These are phyloP conservation scores for Meloidogyne floridensis DNA, from an alignment of 1,140 invertebrate genomes.

Conservation along the genomic window DNA sequence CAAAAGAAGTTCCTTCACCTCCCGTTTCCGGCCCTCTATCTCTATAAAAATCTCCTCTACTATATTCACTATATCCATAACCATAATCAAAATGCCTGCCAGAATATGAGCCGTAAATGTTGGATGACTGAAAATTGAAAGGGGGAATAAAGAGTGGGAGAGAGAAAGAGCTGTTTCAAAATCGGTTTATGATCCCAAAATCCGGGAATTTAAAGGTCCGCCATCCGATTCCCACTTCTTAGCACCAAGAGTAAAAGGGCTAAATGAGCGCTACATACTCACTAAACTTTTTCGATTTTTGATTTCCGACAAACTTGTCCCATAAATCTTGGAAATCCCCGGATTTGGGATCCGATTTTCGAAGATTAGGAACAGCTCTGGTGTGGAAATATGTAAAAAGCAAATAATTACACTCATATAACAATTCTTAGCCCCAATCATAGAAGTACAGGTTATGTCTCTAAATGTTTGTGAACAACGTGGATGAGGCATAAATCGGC, in stretches of 20 bases:
- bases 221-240: too few relatives aligned
- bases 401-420: slow-evolving; percentile 44
- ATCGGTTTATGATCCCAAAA: too few relatives aligned
- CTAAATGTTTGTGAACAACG: slow-evolving; percentile 64
- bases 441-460: slow-evolving; percentile 64
- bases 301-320: too few relatives aligned
- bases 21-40: neutral
- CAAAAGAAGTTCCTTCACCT: neutral
- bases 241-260: too few relatives aligned
- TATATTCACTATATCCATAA: slow-evolving; percentile 43
- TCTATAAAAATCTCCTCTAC: slow-evolving; percentile 6
- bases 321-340: too few relatives aligned
- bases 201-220: too few relatives aligned
- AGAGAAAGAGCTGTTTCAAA: too few relatives aligned
- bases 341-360: too few relatives aligned
- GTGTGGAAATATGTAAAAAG: too few relatives aligned
- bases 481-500: slow-evolving; percentile 66
- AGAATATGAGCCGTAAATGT: slow-evolving; percentile 59
- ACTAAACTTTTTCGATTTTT: too few relatives aligned
- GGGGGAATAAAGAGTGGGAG: neutral
- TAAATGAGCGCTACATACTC: too few relatives aligned
- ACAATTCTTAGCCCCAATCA: slow-evolving; percentile 64
- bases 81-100: slow-evolving; percentile 40
- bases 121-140: slow-evolving; percentile 46
- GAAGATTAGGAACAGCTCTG: too few relatives aligned